Evolutionary conservation across 2,113 vertebrate genomes (phyloP).

Genomic region (Salvelinus namaycush): DNA sequence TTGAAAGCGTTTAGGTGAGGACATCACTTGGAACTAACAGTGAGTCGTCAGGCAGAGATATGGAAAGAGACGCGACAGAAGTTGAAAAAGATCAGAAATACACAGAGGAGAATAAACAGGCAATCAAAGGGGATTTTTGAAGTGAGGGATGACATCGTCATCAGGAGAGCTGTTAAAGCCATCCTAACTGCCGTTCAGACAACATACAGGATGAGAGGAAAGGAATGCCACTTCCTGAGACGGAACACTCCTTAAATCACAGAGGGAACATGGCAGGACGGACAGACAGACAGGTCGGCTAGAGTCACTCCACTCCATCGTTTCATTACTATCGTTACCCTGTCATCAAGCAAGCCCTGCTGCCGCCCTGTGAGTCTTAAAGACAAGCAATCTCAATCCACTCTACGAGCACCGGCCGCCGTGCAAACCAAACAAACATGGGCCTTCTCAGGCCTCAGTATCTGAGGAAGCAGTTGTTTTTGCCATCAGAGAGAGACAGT

Average conservation of each 20-base stretch:
- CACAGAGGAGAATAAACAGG: slow-evolving; percentile 51
- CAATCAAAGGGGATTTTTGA: slow-evolving; percentile 52
- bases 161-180: slow-evolving; percentile 28
- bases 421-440: slow-evolving; percentile 64
- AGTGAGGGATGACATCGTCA: slow-evolving; percentile 57
- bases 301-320: slow-evolving; percentile 50
- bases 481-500: slow-evolving; percentile 37
- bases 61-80: too few species aligned
- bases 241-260: slow-evolving; percentile 61
- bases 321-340: slow-evolving; percentile 58
- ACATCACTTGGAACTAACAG: slow-evolving; percentile 9
- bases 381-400: slow-evolving; percentile 39
- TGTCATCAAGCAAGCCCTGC: slow-evolving; percentile 60
- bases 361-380: slow-evolving; percentile 6
- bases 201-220: slow-evolving; percentile 70
- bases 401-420: slow-evolving; percentile 53
- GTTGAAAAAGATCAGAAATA: not conserved
- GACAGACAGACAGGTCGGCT: slow-evolving; percentile 39
- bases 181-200: slow-evolving; percentile 27
- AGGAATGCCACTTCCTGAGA: slow-evolving; percentile 58
- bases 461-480: slow-evolving; percentile 74
- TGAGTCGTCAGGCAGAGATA: slow-evolving; percentile 15
- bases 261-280: slow-evolving; percentile 18
- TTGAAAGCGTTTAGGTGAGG: not conserved
- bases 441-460: slow-evolving; percentile 35